These are phyloP conservation scores for Drosophila cardini DNA, from an alignment of 1,140 invertebrate genomes.

Conservation along the genomic window DNA sequence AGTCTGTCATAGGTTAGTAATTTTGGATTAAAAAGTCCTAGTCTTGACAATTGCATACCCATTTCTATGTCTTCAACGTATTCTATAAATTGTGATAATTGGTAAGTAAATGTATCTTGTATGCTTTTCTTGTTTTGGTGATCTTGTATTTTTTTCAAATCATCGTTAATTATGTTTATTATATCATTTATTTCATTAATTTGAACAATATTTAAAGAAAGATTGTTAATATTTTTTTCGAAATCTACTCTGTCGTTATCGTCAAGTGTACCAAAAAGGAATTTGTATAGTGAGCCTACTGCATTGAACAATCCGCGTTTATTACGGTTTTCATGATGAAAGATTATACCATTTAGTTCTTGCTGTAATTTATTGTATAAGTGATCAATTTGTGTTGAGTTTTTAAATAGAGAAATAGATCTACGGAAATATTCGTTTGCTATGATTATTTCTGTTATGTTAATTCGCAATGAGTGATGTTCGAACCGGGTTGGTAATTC, in stretches of 20 bases:
- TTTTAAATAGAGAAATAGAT: too few relatives aligned
- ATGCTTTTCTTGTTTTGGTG: not conserved
- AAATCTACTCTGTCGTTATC: conserved; percentile 5
- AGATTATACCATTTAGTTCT: too few relatives aligned
- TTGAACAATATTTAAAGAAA: conserved; percentile 1
- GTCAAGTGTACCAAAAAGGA: not conserved
- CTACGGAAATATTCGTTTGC: too few relatives aligned
- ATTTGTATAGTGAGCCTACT: conserved; percentile 9
- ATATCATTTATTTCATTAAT: conserved; percentile 12
- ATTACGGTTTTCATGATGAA: too few relatives aligned
- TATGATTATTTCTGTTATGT: too few relatives aligned
- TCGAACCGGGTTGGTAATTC: too few relatives aligned
- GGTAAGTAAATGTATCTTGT: not conserved
- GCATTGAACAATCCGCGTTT: conserved; percentile 18
- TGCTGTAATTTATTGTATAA: too few relatives aligned
- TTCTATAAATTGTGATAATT: conserved; percentile 1
- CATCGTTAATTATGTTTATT: not conserved
- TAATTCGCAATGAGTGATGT: too few relatives aligned
- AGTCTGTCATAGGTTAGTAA: conserved; percentile 5
- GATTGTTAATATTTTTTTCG: not conserved
- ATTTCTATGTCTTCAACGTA: conserved; percentile 23
- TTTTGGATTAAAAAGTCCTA: conserved; percentile 12
- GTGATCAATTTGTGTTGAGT: too few relatives aligned
- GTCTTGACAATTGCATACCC: not conserved
- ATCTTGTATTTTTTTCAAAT: not conserved